These are phyloP conservation scores for Neofelis nebulosa DNA, from an alignment of 2,113 vertebrate genomes.

Conservation along the genomic window DNA sequence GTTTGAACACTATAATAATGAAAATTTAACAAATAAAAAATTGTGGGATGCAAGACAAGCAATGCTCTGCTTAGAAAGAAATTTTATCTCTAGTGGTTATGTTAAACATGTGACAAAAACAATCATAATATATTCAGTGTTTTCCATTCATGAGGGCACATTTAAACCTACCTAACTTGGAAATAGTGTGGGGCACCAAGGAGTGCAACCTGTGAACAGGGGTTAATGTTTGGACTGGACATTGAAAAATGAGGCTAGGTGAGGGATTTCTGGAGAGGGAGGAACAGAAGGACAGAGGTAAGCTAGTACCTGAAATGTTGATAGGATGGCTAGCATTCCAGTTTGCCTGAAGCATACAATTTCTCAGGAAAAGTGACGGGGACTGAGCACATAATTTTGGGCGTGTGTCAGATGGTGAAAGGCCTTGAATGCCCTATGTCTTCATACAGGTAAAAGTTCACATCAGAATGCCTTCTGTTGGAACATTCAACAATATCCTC, in stretches of 20 bases:
- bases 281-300: too few relatives aligned
- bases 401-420: not conserved
- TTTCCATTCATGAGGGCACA: not conserved
- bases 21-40: not conserved
- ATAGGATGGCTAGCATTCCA: not conserved
- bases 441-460: not conserved
- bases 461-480: not conserved
- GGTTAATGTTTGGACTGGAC: not conserved
- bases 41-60: not conserved
- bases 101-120: not conserved
- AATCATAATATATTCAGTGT: not conserved
- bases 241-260: not conserved
- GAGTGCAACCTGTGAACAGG: not conserved
- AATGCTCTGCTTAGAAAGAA: not conserved
- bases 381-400: not conserved
- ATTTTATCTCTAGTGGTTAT: not conserved
- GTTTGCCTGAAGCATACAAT: not conserved
- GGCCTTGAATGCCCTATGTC: accelerated
- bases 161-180: not conserved
- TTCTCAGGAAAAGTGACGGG: not conserved
- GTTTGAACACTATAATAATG: not conserved
- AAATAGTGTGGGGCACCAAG: not conserved
- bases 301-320: not conserved
- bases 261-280: not conserved
- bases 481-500: not conserved